Evolutionary conservation across 1,140 invertebrate species (phyloP), one percentile per base, ranked within the genome.

Genomic region (Druon quercuslanigerum): DNA sequence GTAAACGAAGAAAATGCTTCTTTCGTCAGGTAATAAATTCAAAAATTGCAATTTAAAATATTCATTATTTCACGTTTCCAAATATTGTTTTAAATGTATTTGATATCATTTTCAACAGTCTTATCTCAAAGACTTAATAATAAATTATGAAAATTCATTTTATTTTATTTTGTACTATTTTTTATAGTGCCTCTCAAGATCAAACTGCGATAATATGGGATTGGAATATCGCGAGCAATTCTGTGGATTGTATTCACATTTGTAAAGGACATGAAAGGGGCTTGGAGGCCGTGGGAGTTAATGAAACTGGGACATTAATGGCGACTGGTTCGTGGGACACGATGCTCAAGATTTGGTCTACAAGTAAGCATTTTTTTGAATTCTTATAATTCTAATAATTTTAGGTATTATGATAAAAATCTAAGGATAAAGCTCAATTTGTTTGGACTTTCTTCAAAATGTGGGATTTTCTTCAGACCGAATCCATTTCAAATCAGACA

Each of bases 321-420:
- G 97, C 96, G n/a, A 97, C 97, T 72, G 98, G 97, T 51, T 95
- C 96, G 40, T 99, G 97, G 97, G 98, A 99, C 88, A 95, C 93
- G 17, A 94, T 95, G 92, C 87, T 97, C 0, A 96, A 96, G 89
- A 92, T 96, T 74, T 96, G 96, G 96, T 95, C 94, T 73, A 92
- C 95, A 20, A 93, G 94, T 94, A 87, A 91, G 90, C 87, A 78
- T 50, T 73, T 25, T 75, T 75, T 54, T 51, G 54, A 73, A n/a
- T 75, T 76, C 51, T 75, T 20, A 50, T 50, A 40, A 76, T 75
- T 73, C 46, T 60, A 33, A 33, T 33, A 33, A 33, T 33, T 33
- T 33, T 33, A 33, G 25, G 2, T 33, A 33, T 4, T 33, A 3
- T 33, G 25, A 33, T 33, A 3, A 33, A n/a, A 33, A 3, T 33